phyloP scores from a whole-genome alignment of 2,113 vertebrate species.

The Amphilophus citrinellus region DNA sequence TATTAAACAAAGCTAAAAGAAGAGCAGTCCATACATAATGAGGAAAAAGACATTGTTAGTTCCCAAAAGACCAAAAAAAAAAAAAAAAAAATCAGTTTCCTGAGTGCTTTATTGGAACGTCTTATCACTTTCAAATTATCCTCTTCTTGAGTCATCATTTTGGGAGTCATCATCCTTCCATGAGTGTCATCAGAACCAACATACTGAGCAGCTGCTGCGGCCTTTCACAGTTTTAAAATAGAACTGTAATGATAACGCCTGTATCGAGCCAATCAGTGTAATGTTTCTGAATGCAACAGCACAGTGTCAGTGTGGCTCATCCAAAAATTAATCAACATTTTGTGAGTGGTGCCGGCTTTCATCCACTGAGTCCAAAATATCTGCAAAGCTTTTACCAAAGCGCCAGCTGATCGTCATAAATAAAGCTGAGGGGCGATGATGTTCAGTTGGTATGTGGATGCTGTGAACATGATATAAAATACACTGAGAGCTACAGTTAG shows the following conservation, averaged over 20 bases:
- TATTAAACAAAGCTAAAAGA: not conserved
- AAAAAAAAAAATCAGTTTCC: not conserved
- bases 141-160: not conserved
- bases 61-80: not conserved
- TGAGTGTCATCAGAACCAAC: constrained; percentile 12
- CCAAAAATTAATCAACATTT: constrained; percentile 27
- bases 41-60: not conserved
- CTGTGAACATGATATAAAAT: not conserved
- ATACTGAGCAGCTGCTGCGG: constrained; percentile 1
- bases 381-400: not conserved
- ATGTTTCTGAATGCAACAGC: not conserved
- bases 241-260: constrained; percentile 16
- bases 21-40: not conserved
- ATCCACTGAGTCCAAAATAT: constrained; percentile 18
- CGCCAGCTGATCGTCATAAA: constrained; percentile 22
- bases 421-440: constrained; percentile 22
- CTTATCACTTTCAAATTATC: constrained; percentile 11
- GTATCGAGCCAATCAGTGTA: not conserved
- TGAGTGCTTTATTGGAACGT: not conserved
- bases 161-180: not conserved
- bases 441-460: not conserved
- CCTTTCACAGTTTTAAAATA: constrained; percentile 30
- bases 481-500: not conserved
- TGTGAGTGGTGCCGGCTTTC: constrained; percentile 1
- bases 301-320: not conserved